Evolutionary conservation across 1,140 invertebrate genomes (phyloP), one percentile per base, ranked within the genome.

Genomic region (Penaeus japonicus): DNA sequence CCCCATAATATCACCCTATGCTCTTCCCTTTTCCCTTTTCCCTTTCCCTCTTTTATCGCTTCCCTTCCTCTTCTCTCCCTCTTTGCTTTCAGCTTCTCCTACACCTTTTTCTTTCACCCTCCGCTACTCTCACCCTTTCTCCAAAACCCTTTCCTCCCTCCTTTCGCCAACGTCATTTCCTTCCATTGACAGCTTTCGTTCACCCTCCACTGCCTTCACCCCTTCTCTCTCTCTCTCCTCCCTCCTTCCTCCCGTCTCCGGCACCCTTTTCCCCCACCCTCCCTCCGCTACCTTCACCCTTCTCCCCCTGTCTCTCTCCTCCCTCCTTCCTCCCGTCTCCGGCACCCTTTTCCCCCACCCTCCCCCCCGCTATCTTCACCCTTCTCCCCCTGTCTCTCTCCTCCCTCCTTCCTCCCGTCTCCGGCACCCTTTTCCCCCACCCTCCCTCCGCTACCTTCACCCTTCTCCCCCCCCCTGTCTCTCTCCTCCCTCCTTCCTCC

Each of bases 201-300:
- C n/a, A n/a, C n/a, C n/a, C n/a, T n/a, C n/a, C n/a, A n/a, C n/a
- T n/a, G n/a, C n/a, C n/a, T n/a, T n/a, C n/a, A n/a, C n/a, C n/a
- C n/a, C n/a, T n/a, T n/a, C 70, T 73, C 70, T 73, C 70, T 73
- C 70, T 73, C 70, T 73, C 70, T 73, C 70, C 35, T 32, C 35
- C 70, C 35, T 32, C 35, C 70, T 73, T 32, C 35, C 70, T 73
- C 70, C 35, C 70, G 27, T 32, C 35, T 32, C 35, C 70, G 27
- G 24, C 35, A 24, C 35, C 70, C 35, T 32, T 73, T 32, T 73
- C 70, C 35, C 70, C 35, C 70, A 30, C 70, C 35, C 70, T 73
- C 70, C 35, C 70, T 73, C 70, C 7, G 4, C 32, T 30, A 27
- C 65, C 32, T 30, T 73, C 65, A 27, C 22, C 65, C 32, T 73